Conservation (phyloP, 2,888 invertebrate genomes). For the Aspidapion aeneum region DNA sequence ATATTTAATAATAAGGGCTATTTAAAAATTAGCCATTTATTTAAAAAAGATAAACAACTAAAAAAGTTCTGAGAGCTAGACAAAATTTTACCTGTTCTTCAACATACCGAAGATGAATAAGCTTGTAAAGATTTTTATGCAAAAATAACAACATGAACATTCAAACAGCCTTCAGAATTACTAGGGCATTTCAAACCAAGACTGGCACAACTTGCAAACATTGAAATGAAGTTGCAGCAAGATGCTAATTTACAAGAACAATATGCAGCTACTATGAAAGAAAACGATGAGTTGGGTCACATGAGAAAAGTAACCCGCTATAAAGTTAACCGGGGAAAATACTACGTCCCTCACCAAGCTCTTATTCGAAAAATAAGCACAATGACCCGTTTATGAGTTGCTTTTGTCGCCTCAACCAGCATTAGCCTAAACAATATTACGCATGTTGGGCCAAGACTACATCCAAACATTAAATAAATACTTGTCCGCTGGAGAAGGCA, state of each 20-base stretch:
- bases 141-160: constrained; percentile 3
- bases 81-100: not conserved
- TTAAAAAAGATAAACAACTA: not conserved
- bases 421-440: not conserved
- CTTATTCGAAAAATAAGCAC: not conserved
- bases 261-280: constrained; percentile 21
- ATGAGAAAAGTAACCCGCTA: not conserved
- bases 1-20: too few relatives aligned
- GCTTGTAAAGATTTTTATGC: constrained; percentile 16
- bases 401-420: not conserved
- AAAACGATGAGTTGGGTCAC: constrained; percentile 14
- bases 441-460: not conserved
- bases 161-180: constrained; percentile 5
- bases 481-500: not conserved
- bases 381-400: not conserved
- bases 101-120: constrained; percentile 11
- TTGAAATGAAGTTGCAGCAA: constrained; percentile 15
- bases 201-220: constrained; percentile 16
- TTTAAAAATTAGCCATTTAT: too few relatives aligned
- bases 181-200: constrained; percentile 18
- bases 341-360: not conserved
- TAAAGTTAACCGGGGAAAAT: not conserved
- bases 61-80: not conserved
- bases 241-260: constrained; percentile 8
- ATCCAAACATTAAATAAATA: not conserved